phyloP scores from a whole-genome alignment of 2,888 invertebrate species.

The Parnassius mnemosyne region DNA sequence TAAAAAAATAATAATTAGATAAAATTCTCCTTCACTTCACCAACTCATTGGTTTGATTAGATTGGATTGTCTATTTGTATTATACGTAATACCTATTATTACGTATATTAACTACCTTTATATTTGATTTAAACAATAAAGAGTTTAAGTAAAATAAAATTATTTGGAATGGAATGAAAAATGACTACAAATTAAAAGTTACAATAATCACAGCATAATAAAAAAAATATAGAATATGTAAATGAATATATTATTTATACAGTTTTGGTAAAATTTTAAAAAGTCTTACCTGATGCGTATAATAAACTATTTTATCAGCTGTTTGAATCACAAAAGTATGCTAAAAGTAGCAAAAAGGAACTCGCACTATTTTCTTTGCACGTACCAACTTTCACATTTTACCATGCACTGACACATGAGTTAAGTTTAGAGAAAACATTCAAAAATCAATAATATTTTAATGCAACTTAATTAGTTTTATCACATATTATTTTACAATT shows the following conservation, averaged over 20 bases:
- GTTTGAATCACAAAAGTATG: constrained; percentile 37
- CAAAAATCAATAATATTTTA: constrained; percentile 13
- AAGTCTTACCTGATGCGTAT: constrained; percentile 14
- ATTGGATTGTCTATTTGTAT: too few relatives aligned
- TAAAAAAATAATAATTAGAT: too few relatives aligned
- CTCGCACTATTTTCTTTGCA: constrained; percentile 38
- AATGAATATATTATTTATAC: constrained; percentile 1
- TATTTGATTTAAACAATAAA: too few relatives aligned
- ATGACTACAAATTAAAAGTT: not conserved
- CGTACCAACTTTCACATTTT: constrained; percentile 65
- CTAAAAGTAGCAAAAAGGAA: constrained; percentile 36
- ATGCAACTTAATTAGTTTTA: constrained; percentile 17
- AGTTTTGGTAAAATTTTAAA: not conserved
- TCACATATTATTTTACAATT: not conserved
- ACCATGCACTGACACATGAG: constrained; percentile 42
- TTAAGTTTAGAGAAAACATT: constrained; percentile 33
- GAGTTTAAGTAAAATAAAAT: too few relatives aligned
- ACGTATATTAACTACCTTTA: too few relatives aligned
- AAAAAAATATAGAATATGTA: not conserved
- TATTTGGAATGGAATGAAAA: too few relatives aligned
- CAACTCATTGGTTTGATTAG: too few relatives aligned
- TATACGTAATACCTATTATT: too few relatives aligned
- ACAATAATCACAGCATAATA: not conserved
- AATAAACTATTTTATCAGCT: constrained; percentile 32
- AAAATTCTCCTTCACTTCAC: too few relatives aligned